A percentile compares a stretch with the other conserved stretches of the same genome.
Conservation (phyloP, 2,113 vertebrate species). For the Brachypteracias leptosomus region DNA sequence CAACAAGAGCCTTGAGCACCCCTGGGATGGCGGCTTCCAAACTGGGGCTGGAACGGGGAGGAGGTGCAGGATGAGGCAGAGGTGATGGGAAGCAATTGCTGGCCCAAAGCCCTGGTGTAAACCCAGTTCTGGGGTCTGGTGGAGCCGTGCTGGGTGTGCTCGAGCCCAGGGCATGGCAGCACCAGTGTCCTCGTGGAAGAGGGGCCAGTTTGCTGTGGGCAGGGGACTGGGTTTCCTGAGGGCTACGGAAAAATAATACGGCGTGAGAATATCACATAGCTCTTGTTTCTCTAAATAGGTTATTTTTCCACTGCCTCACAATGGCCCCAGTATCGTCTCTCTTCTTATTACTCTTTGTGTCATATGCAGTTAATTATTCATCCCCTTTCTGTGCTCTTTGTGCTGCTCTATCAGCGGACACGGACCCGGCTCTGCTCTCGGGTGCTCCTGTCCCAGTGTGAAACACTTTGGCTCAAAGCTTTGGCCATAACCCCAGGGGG, state of each 20-base stretch:
- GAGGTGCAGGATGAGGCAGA: neutral
- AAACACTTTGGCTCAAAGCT: rapidly evolving
- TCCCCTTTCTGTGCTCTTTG: neutral
- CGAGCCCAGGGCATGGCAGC: neutral
- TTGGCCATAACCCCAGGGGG: rapidly evolving
- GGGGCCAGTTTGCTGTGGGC: neutral
- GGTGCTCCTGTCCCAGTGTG: neutral
- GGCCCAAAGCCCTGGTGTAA: neutral
- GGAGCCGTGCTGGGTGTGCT: neutral
- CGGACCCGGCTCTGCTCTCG: neutral
- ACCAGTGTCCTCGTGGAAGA: neutral
- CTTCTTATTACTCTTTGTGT: conserved; percentile 52
- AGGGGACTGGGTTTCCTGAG: neutral
- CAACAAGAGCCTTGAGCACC: neutral
- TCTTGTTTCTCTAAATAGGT: conserved; percentile 60
- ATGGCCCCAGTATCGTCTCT: conserved; percentile 53
- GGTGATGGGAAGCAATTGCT: rapidly evolving
- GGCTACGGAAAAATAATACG: conserved; percentile 53
- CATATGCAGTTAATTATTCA: conserved; percentile 72
- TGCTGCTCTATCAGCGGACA: neutral
- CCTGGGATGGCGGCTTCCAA: neutral
- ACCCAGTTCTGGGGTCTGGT: neutral
- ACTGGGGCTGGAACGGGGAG: neutral
- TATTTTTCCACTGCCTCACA: conserved; percentile 61
- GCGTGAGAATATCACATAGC: conserved; percentile 24